Conservation (phyloP, 2,113 vertebrate genomes). For the Neotoma lepida region DNA sequence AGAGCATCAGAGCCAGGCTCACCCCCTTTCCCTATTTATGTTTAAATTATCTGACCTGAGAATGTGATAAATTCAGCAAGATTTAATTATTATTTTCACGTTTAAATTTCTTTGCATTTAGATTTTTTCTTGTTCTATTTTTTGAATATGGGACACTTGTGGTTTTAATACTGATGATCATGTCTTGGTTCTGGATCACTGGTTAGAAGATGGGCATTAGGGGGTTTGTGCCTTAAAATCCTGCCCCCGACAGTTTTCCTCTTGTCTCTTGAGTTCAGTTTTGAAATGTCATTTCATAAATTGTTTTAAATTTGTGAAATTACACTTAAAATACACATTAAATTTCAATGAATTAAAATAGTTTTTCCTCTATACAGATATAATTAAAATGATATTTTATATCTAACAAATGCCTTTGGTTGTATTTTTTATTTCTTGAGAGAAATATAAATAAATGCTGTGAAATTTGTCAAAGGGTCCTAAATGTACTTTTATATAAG, state of each 20-base stretch:
- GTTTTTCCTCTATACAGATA: not conserved
- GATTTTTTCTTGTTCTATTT: not conserved
- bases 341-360: slow-evolving; percentile 10
- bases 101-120: slow-evolving; percentile 19
- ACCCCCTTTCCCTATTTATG: not conserved
- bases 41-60: slow-evolving; percentile 17
- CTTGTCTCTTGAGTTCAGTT: not conserved
- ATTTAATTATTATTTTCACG: not conserved
- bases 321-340: slow-evolving; percentile 7
- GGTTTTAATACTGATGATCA: not conserved
- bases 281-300: slow-evolving; percentile 16
- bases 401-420: not conserved
- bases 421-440: slow-evolving; percentile 36
- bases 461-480: not conserved
- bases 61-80: not conserved
- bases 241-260: not conserved
- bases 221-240: not conserved
- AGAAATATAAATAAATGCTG: slow-evolving; percentile 26
- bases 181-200: not conserved
- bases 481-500: slow-evolving; percentile 38
- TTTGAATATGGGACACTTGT: not conserved
- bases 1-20: not conserved
- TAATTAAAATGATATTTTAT: slow-evolving; percentile 37
- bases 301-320: slow-evolving; percentile 7
- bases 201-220: not conserved